Percentiles rank a stretch among this genome's conserved stretches.
Conservation (phyloP, 2,797 vertebrate species). For the Knipowitschia caucasica region DNA sequence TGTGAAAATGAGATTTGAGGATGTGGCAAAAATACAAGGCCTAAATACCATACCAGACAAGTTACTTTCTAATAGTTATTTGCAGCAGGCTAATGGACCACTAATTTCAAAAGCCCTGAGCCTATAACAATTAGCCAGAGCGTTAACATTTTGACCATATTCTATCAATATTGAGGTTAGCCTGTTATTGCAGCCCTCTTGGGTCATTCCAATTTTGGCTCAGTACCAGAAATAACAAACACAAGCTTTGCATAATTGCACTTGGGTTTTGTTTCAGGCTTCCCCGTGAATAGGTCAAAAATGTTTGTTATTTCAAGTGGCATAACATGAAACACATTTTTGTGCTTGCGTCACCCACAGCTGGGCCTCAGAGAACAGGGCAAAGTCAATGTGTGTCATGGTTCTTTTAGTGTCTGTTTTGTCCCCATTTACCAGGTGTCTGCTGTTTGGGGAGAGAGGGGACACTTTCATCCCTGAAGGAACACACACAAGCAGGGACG, state of each 20-base stretch:
- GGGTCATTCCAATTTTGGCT: not conserved
- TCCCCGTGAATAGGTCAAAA: constrained; percentile 19
- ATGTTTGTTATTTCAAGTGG: constrained; percentile 19
- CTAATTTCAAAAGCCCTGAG: not conserved
- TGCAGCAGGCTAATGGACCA: not conserved
- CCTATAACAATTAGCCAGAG: not conserved
- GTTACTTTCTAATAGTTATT: no score
- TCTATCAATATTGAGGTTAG: not conserved
- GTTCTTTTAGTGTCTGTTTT: constrained; percentile 21
- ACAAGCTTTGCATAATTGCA: not conserved
- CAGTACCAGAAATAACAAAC: not conserved
- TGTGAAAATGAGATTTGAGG: no score
- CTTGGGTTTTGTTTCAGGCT: constrained; percentile 2
- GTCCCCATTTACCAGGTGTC: constrained; percentile 56
- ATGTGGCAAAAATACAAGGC: no score
- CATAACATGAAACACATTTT: constrained; percentile 23
- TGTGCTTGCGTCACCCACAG: constrained; percentile 27
- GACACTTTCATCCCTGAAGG: constrained; percentile 28
- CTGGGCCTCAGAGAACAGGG: constrained; percentile 25
- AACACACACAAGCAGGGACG: constrained; percentile 21
- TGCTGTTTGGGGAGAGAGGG: constrained; percentile 32
- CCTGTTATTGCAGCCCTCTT: not conserved
- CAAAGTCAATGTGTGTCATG: constrained; percentile 44
- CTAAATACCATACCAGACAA: no score
- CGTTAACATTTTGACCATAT: not conserved